Percentiles rank a stretch among this genome's conserved stretches.
These are phyloP conservation scores for Abrostola tripartita DNA, from an alignment of 2,888 invertebrate genomes.

Conservation along the genomic window DNA sequence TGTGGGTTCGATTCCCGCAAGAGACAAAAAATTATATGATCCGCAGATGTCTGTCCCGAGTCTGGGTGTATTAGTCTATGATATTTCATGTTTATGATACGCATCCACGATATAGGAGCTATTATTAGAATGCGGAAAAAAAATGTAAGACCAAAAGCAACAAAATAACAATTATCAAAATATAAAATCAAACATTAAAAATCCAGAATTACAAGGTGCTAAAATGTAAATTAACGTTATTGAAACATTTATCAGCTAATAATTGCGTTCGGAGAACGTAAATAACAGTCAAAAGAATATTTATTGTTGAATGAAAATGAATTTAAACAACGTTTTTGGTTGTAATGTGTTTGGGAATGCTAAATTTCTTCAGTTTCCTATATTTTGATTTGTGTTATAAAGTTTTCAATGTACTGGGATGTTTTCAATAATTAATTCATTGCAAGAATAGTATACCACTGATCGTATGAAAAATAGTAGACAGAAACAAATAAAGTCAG, in stretches of 20 bases:
- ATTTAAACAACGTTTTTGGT: constrained; percentile 26
- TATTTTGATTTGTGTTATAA: not conserved
- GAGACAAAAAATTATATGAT: too few species aligned
- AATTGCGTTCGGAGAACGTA: constrained; percentile 36
- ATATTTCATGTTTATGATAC: too few species aligned
- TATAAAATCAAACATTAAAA: constrained; percentile 1
- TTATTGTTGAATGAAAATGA: constrained; percentile 44
- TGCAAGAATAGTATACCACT: too few species aligned
- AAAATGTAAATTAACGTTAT: constrained; percentile 49
- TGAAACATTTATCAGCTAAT: constrained; percentile 52
- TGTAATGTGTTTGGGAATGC: constrained; percentile 9
- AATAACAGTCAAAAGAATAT: constrained; percentile 38
- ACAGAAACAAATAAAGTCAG: too few species aligned
- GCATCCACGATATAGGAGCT: too few species aligned
- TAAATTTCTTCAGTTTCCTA: not conserved
- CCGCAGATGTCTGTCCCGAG: too few species aligned
- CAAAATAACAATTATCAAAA: not conserved
- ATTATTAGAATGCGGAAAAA: too few species aligned
- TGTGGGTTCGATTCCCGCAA: too few species aligned
- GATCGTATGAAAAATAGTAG: too few species aligned
- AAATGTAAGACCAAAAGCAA: too few species aligned
- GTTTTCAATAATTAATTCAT: not conserved
- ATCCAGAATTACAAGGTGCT: constrained; percentile 24
- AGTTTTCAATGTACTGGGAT: not conserved
- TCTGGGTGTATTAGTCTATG: too few species aligned